These are phyloP conservation scores for Chaetorhynchus papuensis DNA, from an alignment of 2,113 vertebrate genomes.

Conservation along the genomic window DNA sequence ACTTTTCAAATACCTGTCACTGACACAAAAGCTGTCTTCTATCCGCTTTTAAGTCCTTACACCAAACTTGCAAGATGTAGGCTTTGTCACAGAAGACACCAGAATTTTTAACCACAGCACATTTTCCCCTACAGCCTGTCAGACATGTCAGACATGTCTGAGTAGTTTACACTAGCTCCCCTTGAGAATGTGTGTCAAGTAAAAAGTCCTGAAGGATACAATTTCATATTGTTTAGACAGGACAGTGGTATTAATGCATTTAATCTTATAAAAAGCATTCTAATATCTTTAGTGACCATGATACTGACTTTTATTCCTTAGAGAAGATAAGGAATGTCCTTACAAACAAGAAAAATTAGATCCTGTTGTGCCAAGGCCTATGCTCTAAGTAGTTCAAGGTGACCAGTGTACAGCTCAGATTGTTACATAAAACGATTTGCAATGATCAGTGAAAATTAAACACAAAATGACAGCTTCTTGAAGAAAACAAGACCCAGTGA, in stretches of 20 bases:
- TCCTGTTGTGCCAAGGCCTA: slow-evolving; percentile 16
- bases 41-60: background rate
- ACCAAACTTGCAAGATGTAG: background rate
- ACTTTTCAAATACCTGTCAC: background rate
- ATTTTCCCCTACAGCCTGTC: background rate
- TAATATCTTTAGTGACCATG: slow-evolving; percentile 7
- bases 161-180: background rate
- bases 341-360: slow-evolving; percentile 36
- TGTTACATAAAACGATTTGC: slow-evolving; percentile 22
- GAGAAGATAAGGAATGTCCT: slow-evolving; percentile 36
- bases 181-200: slow-evolving; percentile 24
- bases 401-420: background rate
- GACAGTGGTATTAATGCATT: background rate
- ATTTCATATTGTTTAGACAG: background rate
- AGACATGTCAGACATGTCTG: background rate
- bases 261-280: slow-evolving; percentile 27
- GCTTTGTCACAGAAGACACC: background rate
- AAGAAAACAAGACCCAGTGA: background rate
- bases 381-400: slow-evolving; percentile 38
- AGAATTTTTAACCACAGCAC: background rate
- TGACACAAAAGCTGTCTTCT: background rate
- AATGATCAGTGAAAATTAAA: slow-evolving; percentile 14
- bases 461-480: background rate
- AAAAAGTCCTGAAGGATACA: background rate
- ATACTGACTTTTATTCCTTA: background rate